Evolutionary conservation across 2,113 vertebrate species (phyloP), one percentile per base, ranked within the genome.

Genomic region (Hylia prasina): DNA sequence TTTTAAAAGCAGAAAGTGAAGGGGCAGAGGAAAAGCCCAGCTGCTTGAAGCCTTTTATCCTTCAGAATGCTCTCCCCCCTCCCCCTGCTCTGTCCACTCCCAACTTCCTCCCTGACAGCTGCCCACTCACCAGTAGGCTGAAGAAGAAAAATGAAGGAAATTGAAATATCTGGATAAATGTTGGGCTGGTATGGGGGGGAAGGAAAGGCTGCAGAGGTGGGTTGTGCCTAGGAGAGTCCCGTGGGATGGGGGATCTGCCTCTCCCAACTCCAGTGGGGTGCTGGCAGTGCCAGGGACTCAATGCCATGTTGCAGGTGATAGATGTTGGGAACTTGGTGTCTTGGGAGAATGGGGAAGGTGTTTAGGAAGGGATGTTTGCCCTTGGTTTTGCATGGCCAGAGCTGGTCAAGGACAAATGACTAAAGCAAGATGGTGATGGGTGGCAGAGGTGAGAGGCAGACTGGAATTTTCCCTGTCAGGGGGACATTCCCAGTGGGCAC

Each of bases 321-420:
- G 33, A 25, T 6, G 1, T 25, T 9, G 11, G n/a, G 51, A 40
- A 8, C n/a, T 58, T 0, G 0, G 31, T n/a, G 21, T 37, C 28
- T 14, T 18, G 33, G 6, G 12, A 37, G 15, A 75, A 27, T 7
- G 40, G 57, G 28, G 50, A 8, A 65, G 22, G 21, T 35, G 21
- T 56, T 70, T 13, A 35, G 33, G 40, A 28, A 30, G 33, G 31
- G 45, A 24, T 9, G 24, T 66, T 22, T 61, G 53, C 47, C 33
- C 40, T 50, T 44, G 56, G 57, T 37, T 71, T 71, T 10, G 10
- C 33, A 15, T 8, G 42, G 48, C 42, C n/a, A 11, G 53, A 56
- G 33, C 30, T 25, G 42, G 42, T 19, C 27, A n/a, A 69, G 40
- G 40, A 48, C 50, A 12, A 40, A 9, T 1, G 15, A 24, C 20